Conservation (phyloP, 64 coral and sea anemone genomes). For the Porites australiensis region DNA sequence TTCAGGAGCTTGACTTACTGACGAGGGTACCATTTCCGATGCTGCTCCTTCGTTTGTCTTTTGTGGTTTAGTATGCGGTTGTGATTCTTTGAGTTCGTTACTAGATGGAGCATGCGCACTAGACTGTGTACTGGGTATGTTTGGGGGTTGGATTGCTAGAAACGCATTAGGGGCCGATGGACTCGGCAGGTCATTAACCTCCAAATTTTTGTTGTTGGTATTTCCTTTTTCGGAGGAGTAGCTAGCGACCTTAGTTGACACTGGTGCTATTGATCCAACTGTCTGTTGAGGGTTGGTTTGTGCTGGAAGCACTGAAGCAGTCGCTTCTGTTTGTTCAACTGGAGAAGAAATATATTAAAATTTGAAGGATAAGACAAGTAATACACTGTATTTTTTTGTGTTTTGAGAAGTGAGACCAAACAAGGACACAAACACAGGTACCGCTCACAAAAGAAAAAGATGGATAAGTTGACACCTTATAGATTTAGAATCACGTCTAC, state of each 20-base stretch:
- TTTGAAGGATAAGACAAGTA: not conserved
- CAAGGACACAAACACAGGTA: not conserved
- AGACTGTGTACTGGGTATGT: not conserved
- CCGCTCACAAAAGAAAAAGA: not conserved
- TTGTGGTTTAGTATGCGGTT: not conserved
- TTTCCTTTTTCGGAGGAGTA: not conserved
- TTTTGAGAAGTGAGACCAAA: not conserved
- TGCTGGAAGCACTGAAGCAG: not conserved
- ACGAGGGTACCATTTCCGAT: not conserved
- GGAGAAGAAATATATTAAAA: not conserved
- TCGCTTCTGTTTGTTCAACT: constrained; percentile 14
- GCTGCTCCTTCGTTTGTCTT: not conserved
- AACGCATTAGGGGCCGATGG: not conserved
- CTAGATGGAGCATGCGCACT: not conserved
- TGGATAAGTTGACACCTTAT: no score
- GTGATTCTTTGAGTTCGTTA: constrained; percentile 2
- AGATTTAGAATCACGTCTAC: no score
- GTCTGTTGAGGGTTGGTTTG: not conserved
- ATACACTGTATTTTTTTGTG: not conserved
- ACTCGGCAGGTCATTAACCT: constrained; percentile 3
- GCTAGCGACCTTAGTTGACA: not conserved
- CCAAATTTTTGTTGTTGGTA: not conserved
- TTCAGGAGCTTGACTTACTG: not conserved
- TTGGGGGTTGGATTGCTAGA: not conserved
- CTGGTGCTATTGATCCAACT: not conserved